Evolutionary conservation across 2,888 invertebrate genomes (phyloP).

Genomic region (Polydesmus complanatus): DNA sequence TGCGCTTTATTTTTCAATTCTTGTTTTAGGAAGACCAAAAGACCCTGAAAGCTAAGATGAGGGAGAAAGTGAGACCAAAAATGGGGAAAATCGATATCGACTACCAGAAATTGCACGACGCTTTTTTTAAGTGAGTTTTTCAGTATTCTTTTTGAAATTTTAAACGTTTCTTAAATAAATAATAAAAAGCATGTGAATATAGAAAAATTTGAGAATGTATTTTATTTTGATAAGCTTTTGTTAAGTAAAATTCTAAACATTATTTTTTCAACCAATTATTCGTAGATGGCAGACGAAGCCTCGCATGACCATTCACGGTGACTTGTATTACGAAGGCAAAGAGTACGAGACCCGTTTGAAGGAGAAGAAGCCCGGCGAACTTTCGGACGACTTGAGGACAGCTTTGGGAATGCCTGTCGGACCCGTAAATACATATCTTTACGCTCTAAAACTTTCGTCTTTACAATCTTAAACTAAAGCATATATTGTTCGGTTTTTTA

Average conservation of each 20-base stretch:
- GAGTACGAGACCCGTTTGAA: constrained; percentile 95
- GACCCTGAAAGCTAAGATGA: constrained; percentile 90
- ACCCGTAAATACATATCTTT: constrained; percentile 36
- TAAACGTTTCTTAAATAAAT: not conserved
- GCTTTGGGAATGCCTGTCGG: constrained; percentile 98
- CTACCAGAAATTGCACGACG: constrained; percentile 97
- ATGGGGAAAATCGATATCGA: constrained; percentile 99
- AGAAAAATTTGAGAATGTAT: not conserved
- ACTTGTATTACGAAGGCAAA: constrained; percentile 96
- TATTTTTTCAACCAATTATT: too few relatives aligned
- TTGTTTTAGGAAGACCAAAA: constrained; percentile 63
- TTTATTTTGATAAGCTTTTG: too few relatives aligned
- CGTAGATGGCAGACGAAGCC: constrained; percentile 95
- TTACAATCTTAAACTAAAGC: too few relatives aligned
- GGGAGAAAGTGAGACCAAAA: constrained; percentile 90
- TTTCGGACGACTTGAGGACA: constrained; percentile 87
- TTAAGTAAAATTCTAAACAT: too few relatives aligned
- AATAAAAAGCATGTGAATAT: not conserved
- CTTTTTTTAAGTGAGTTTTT: constrained; percentile 74
- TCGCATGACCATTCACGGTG: constrained; percentile 96
- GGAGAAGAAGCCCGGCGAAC: constrained; percentile 96
- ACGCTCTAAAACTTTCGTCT: too few relatives aligned
- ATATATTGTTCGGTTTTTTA: not conserved
- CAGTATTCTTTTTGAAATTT: not conserved
- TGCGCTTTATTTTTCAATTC: constrained; percentile 1